These are phyloP conservation scores for Tylochromis polylepis DNA, from an alignment of 2,113 vertebrate genomes.

Conservation along the genomic window DNA sequence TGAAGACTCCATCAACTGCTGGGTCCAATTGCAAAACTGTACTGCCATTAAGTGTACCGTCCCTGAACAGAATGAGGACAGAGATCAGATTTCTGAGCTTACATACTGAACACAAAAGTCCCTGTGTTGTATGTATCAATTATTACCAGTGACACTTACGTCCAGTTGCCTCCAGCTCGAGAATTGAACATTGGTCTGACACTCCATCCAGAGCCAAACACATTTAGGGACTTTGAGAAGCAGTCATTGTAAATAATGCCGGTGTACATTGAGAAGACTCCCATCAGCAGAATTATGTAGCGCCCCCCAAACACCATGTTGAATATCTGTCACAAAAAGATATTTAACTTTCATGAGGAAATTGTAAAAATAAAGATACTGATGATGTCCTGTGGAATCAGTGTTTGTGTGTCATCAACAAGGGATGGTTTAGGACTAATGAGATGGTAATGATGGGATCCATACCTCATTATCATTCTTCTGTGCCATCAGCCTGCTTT, in stretches of 20 bases:
- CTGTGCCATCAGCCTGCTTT: constrained; percentile 89
- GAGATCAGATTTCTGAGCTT: not conserved
- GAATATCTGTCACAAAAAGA: constrained; percentile 81
- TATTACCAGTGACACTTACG: constrained; percentile 77
- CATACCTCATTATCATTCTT: constrained; percentile 94
- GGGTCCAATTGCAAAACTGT: constrained; percentile 86
- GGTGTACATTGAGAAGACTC: constrained; percentile 93
- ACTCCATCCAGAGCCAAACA: constrained; percentile 94
- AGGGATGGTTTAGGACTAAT: not conserved
- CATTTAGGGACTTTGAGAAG: constrained; percentile 94
- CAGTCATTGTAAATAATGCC: constrained; percentile 99
- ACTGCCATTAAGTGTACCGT: constrained; percentile 70
- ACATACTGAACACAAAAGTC: too few species aligned
- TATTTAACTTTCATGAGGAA: not conserved
- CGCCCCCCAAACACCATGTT: constrained; percentile 91
- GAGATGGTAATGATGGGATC: not conserved
- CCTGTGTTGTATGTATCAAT: not conserved
- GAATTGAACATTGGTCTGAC: constrained; percentile 86
- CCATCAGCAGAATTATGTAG: constrained; percentile 97
- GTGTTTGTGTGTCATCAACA: not conserved
- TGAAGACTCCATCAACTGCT: constrained; percentile 82
- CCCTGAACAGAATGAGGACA: constrained; percentile 54
- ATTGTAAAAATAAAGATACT: not conserved
- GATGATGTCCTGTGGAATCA: not conserved
- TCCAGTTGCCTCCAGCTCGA: constrained; percentile 79